A percentile compares a stretch with the other conserved stretches of the same genome.
These are phyloP conservation scores for Montipora capitata DNA, from an alignment of 92 coral and sea anemone species.

Conservation along the genomic window DNA sequence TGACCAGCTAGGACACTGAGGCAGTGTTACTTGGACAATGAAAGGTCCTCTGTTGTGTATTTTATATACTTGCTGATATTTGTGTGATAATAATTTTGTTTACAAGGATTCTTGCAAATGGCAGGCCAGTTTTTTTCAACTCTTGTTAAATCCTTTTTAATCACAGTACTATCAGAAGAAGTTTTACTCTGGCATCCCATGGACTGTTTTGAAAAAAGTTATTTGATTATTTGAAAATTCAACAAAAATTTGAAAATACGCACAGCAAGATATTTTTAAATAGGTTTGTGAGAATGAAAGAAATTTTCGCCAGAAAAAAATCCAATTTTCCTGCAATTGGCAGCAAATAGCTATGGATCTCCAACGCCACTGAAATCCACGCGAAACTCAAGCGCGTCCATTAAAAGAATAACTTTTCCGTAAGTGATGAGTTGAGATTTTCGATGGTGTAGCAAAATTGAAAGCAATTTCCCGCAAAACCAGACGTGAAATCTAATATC, in stretches of 20 bases:
- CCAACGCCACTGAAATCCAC: conserved; percentile 17
- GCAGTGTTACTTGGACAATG: too few species aligned
- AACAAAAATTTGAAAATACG: conserved; percentile 6
- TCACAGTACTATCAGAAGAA: not conserved
- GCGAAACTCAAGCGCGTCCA: not conserved
- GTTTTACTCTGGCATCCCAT: not conserved
- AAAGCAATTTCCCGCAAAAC: conserved; percentile 36
- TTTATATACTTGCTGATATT: too few species aligned
- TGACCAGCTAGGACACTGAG: too few species aligned
- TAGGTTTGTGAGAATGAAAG: not conserved
- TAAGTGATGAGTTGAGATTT: not conserved
- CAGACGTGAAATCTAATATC: conserved; percentile 28
- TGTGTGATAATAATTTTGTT: too few species aligned
- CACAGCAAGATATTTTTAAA: conserved; percentile 31
- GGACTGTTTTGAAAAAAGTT: not conserved
- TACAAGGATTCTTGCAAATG: too few species aligned
- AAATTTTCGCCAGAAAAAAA: not conserved
- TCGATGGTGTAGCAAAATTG: not conserved
- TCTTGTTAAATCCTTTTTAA: not conserved
- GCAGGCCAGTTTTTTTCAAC: too few species aligned
- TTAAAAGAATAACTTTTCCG: too few species aligned
- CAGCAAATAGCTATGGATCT: too few species aligned
- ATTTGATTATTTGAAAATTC: too few species aligned
- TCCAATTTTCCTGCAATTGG: too few species aligned
- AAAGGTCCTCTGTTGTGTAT: too few species aligned